These are phyloP conservation scores for Malurus elegans DNA, from an alignment of 2,113 vertebrate species.

Conservation along the genomic window DNA sequence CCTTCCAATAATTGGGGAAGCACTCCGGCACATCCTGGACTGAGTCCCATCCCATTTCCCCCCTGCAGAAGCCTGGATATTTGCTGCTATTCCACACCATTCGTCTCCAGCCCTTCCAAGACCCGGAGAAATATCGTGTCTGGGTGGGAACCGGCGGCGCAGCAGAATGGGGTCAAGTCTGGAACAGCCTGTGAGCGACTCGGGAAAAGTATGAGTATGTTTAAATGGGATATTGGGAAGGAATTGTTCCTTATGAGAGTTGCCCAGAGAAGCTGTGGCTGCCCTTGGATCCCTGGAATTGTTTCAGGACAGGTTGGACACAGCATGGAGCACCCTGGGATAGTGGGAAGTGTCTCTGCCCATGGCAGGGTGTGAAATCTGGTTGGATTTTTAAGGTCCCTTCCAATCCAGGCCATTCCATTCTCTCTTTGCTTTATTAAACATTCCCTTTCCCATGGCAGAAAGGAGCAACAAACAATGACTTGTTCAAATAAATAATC, in stretches of 20 bases:
- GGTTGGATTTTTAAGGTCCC: neutral
- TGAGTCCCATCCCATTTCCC: neutral
- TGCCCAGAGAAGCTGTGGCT: neutral
- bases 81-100: neutral
- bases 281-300: neutral
- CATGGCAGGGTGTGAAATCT: neutral
- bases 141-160: neutral
- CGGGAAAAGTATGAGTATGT: neutral
- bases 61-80: neutral
- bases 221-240: neutral
- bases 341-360: accelerated
- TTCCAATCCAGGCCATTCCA: neutral
- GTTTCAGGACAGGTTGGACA: accelerated
- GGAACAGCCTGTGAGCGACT: neutral
- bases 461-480: neutral
- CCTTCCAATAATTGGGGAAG: neutral
- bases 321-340: neutral
- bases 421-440: neutral
- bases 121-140: neutral
- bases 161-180: neutral
- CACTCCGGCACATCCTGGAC: neutral
- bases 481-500: neutral
- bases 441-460: neutral
- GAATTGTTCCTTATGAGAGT: accelerated
- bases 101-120: neutral